phyloP scores from a whole-genome alignment of 2,888 invertebrate species.

The Apomyelois bistriatella region DNA sequence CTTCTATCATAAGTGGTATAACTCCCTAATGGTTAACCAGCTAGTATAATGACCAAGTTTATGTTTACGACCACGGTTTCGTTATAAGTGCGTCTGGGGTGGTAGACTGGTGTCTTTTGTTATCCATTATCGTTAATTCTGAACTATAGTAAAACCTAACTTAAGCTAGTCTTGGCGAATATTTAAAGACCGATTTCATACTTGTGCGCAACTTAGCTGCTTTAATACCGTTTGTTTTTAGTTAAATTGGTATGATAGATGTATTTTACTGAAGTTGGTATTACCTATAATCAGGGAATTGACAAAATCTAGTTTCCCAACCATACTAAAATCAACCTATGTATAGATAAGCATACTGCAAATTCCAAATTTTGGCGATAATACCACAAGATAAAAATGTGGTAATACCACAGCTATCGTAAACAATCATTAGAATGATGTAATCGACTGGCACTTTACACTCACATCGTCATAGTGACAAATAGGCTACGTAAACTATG shows the following conservation, averaged over 20 bases:
- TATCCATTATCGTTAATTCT: neutral
- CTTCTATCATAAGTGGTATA: slow-evolving; percentile 3
- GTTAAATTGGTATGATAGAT: too few relatives aligned
- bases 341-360: too few relatives aligned
- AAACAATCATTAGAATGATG: slow-evolving; percentile 4
- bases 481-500: slow-evolving; percentile 4
- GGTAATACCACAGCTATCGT: neutral
- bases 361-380: too few relatives aligned
- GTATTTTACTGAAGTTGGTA: too few relatives aligned
- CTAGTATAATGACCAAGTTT: slow-evolving; percentile 1
- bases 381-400: too few relatives aligned
- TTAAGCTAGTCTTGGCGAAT: neutral
- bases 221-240: too few relatives aligned
- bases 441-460: slow-evolving; percentile 7
- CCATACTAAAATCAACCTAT: too few relatives aligned
- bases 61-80: slow-evolving; percentile 4
- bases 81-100: slow-evolving; percentile 7
- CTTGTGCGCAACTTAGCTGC: neutral
- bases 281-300: too few relatives aligned
- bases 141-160: neutral
- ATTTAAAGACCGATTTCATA: neutral
- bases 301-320: too few relatives aligned
- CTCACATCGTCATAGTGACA: slow-evolving; percentile 4
- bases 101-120: neutral
- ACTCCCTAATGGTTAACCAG: neutral